Evolutionary conservation across 2,113 vertebrate species (phyloP).

Genomic region (Piprites chloris): DNA sequence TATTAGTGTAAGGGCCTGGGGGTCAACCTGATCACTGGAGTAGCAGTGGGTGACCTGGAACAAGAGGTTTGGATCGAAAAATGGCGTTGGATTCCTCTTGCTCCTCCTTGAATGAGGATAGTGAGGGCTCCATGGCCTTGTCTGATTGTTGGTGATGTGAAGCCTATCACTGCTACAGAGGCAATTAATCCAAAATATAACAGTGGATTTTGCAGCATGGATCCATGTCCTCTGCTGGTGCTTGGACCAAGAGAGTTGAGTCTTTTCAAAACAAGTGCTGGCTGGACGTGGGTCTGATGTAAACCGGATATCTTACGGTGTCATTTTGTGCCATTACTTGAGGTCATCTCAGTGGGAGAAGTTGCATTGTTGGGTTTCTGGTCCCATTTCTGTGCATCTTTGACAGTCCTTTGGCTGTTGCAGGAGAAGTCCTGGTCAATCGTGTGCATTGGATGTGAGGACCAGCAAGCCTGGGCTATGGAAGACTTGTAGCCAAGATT

Average conservation of each 20-base stretch:
- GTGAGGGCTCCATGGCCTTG: not conserved
- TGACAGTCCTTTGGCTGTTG: not conserved
- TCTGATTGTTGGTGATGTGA: fast-evolving
- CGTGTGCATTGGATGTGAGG: not conserved
- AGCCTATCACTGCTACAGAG: not conserved
- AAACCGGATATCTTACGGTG: not conserved
- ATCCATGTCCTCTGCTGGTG: not conserved
- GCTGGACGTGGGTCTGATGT: not conserved
- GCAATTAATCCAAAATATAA: not conserved
- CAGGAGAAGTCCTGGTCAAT: not conserved
- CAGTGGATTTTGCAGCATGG: not conserved
- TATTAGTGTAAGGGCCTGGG: not conserved
- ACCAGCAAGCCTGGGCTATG: not conserved
- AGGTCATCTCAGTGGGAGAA: not conserved
- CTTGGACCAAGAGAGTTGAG: not conserved
- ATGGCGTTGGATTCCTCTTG: not conserved
- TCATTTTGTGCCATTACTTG: not conserved
- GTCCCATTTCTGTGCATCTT: not conserved
- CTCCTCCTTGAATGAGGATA: not conserved
- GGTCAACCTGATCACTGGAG: not conserved
- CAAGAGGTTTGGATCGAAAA: not conserved
- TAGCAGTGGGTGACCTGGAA: not conserved
- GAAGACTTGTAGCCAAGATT: not conserved
- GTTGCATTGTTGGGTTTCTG: not conserved
- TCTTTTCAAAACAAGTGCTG: not conserved